Evolutionary conservation across 2,888 invertebrate genomes (phyloP), one percentile per base, ranked within the genome.

Genomic region (Drosophila limbata): DNA sequence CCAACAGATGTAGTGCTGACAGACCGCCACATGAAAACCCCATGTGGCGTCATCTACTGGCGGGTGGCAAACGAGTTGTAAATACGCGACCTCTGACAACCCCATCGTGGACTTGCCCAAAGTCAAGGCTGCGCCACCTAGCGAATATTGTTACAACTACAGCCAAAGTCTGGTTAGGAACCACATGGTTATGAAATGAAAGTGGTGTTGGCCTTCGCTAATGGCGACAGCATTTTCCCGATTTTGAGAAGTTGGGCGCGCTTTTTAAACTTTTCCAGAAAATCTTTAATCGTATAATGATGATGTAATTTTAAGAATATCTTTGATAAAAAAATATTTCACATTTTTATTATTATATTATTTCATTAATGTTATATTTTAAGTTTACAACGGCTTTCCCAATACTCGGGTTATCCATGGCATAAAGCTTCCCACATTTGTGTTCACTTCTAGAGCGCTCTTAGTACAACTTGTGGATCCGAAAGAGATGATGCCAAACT

Each of bases 401-500:
- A 50, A 47, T n/a, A 39, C 31, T 9, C 17, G 15, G 10, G 67
- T 56, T 67, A 70, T 62, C 68, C 68, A 62, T 2, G 56, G 48
- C 47, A 68, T 47, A 19, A 13, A 28, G 11, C 19, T 55, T n/a
- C 53, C 57, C 2, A 69, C 44, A 5, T 59, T 71, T n/a, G 17
- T 44, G 13, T 10, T 33, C 0, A 17, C 9, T 19, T 0, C 1
- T 6, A 8, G 28, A 15, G 10, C 4, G 2, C 1, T 9, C 25
- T 9, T 21, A 0, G 0, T 13, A 25, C 59, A 59, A 0, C 33
- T 2, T 0, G 2, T 4, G 42, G 42, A 1, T 9, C 70, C 52
- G 4, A 0, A 17, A 0, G 33, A 9, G 3, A n/a, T 3, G 9
- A 69, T 55, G 8, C 50, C 71, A 39, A 69, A 55, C 35, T 71